A percentile compares a stretch with the other conserved stretches of the same genome.
phyloP scores from a whole-genome alignment of 2,797 vertebrate species.

The Anas bernieri region DNA sequence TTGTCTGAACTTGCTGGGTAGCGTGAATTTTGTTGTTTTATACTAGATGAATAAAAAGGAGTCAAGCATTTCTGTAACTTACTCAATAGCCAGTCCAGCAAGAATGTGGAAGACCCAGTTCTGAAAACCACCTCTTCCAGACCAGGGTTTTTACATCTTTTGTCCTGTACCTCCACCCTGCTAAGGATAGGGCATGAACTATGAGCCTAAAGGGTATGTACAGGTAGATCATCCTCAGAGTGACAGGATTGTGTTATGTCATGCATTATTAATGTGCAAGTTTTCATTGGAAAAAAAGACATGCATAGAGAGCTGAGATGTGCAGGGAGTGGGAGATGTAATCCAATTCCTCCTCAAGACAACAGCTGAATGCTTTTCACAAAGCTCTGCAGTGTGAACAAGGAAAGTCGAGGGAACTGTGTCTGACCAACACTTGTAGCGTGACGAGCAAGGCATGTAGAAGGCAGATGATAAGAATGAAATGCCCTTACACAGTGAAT shows the following conservation, averaged over 20 bases:
- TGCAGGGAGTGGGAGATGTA: not conserved
- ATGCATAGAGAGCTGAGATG: not conserved
- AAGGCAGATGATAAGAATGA: not conserved
- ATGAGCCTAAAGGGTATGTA: not conserved
- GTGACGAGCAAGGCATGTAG: not conserved
- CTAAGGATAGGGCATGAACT: not conserved
- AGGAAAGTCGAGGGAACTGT: not conserved
- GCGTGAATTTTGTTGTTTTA: not conserved
- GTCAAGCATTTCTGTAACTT: not conserved
- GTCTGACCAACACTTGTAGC: not conserved
- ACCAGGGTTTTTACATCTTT: not conserved
- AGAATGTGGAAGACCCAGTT: conserved; percentile 48
- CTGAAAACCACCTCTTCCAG: not conserved
- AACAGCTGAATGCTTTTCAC: not conserved
- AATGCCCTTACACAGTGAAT: not conserved
- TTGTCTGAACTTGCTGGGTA: conserved; percentile 60
- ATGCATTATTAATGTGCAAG: not conserved
- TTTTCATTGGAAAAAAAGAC: not conserved
- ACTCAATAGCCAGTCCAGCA: not conserved
- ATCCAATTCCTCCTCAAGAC: not conserved
- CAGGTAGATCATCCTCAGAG: not conserved
- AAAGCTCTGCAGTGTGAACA: not conserved
- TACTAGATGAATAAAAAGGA: not conserved
- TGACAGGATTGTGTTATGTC: not conserved
- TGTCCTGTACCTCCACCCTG: not conserved